These are phyloP conservation scores for Heliornis fulica DNA, from an alignment of 2,113 vertebrate species.

Conservation along the genomic window DNA sequence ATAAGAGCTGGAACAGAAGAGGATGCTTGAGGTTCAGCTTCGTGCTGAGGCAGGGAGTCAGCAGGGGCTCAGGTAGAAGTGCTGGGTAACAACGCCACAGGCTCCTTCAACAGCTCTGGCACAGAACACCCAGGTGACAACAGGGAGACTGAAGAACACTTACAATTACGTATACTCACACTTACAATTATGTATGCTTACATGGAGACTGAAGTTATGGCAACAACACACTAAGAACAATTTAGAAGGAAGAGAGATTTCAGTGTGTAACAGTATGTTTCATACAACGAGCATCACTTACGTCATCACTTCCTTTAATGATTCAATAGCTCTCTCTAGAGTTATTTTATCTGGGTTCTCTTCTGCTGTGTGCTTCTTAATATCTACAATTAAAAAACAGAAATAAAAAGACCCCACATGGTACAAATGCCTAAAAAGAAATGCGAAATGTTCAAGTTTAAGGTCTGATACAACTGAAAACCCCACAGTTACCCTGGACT, in stretches of 20 bases:
- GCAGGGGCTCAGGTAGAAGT: not conserved
- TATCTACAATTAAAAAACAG: slow-evolving; percentile 75
- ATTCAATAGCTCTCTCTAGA: slow-evolving; percentile 93
- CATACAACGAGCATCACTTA: slow-evolving; percentile 70
- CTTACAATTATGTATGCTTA: not conserved
- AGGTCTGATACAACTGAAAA: not conserved
- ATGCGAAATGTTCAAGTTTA: not conserved
- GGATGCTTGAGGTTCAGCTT: not conserved
- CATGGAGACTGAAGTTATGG: not conserved
- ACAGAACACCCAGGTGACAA: not conserved
- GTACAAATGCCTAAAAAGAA: not conserved
- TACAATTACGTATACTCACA: not conserved
- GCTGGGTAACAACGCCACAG: fast-evolving
- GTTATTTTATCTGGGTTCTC: slow-evolving; percentile 95
- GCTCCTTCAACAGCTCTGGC: not conserved
- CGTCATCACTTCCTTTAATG: slow-evolving; percentile 98
- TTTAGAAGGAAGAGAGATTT: not conserved
- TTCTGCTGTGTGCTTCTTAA: slow-evolving; percentile 94
- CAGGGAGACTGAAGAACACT: not conserved
- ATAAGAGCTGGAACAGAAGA: not conserved
- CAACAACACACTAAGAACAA: not conserved
- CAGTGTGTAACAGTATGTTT: not conserved
- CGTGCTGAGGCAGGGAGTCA: not conserved
- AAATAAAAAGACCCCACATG: not conserved
- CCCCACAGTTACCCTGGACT: not conserved